A percentile compares a stretch with the other conserved stretches of the same genome.
phyloP scores from a whole-genome alignment of 2,888 invertebrate genomes.

The Micoletzkya japonica region DNA sequence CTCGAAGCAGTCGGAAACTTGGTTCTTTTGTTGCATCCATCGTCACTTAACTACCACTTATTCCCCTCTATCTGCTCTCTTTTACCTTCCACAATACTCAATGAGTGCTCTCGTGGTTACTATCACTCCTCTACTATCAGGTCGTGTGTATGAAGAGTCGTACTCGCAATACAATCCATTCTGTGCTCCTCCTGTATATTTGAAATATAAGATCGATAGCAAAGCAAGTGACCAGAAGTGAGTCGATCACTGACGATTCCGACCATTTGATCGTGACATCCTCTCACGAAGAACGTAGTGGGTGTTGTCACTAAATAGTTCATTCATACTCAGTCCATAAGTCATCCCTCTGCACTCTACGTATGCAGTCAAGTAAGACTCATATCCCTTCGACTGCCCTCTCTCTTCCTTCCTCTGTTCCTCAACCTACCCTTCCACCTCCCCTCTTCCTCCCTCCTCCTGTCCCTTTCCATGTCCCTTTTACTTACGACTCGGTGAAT shows the following conservation, averaged over 20 bases:
- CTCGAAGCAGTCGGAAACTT: not conserved
- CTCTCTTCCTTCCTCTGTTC: no score
- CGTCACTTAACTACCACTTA: not conserved
- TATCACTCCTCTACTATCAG: constrained; percentile 32
- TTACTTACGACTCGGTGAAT: not conserved
- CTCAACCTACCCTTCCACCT: no score
- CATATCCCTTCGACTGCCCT: no score
- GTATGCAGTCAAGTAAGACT: no score
- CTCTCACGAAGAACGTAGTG: constrained; percentile 5
- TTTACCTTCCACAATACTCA: constrained; percentile 32
- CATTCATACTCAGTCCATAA: no score
- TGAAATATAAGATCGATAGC: not conserved
- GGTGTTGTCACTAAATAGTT: not conserved
- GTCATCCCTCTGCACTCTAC: no score
- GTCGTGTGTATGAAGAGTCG: constrained; percentile 36
- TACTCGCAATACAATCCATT: constrained; percentile 33
- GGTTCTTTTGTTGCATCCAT: constrained; percentile 9
- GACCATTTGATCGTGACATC: constrained; percentile 17
- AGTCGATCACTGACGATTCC: not conserved
- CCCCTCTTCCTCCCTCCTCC: no score
- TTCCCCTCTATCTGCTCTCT: not conserved
- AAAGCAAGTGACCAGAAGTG: not conserved
- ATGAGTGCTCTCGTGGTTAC: constrained; percentile 34
- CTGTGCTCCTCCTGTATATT: not conserved
- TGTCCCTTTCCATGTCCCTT: no score